Base-by-base conservation (phyloP, 2,888 invertebrate species). In the Cryptus armator region DNA sequence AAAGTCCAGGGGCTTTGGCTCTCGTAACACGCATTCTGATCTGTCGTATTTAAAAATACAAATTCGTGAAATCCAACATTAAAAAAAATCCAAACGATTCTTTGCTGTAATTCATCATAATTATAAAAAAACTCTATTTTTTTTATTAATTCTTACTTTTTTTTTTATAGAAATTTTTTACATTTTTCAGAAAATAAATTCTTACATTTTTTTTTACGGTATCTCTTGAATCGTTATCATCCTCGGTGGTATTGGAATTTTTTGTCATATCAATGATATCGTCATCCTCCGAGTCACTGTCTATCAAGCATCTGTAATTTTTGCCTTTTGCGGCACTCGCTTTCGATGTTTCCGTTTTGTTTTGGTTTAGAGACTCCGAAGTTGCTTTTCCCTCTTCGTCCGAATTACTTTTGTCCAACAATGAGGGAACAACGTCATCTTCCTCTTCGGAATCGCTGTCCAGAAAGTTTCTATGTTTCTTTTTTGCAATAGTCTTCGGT, bases 381-480 rank as follows among this genome's bases (percentile, higher is more conserved):
- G 2, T 37, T 19, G 24, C 46, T 14, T 16, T 48, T 7, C 6
- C n/a, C 19, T 75, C 68, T 6, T 43, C 10, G 0, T 79, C 79
- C 3, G 32, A 81, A 6, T 81, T 37, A 43, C 78, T 66, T 24
- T 85, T 76, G 16, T 79, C 62, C 59, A 72, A 24, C n/a, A 48
- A 43, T 1, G 71, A 66, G 10, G 53, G 46, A 48, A 46, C 19
- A 19, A 59, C 72, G 51, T 66, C 59, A 9, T 72, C 77, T 14
- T 89, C 88, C 43, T 90, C 87, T 56, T 91, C 90, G 44, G 90
- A 90, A 85, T 92, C 89, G 68, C 89, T 91, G 48, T 91, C 88
- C 48, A 91, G 44, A 14, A 89, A 67, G 66, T 12, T 66, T 48
- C 16, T 56, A 14, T 64, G 44, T 72, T 86, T 85, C 76, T 56